Conservation (phyloP, 2,113 vertebrate species). For the Aplodontia rufa region DNA sequence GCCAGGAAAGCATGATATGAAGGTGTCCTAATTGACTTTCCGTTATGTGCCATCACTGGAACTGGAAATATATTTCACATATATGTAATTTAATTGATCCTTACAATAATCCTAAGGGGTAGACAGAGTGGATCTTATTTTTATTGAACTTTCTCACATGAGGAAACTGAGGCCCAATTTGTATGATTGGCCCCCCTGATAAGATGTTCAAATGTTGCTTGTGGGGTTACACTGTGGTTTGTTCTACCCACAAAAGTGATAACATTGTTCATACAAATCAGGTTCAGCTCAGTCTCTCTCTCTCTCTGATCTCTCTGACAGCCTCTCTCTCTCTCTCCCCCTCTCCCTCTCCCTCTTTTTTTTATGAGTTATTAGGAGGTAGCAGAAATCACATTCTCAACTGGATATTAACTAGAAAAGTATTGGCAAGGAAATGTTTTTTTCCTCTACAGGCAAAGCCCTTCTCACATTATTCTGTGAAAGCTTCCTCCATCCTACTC, state of each 20-base stretch:
- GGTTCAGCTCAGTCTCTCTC: not conserved
- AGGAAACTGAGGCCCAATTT: not conserved
- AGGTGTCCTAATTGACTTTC: no score
- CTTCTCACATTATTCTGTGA: not conserved
- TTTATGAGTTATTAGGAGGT: not conserved
- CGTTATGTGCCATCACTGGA: not conserved
- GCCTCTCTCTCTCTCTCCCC: fast-evolving
- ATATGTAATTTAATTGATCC: not conserved
- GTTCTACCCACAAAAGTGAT: not conserved
- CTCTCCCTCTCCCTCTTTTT: no score
- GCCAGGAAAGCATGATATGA: not conserved
- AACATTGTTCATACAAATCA: not conserved
- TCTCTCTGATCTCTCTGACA: no score
- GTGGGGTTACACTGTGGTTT: not conserved
- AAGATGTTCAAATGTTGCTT: not conserved
- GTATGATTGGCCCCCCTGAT: not conserved
- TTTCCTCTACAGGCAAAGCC: not conserved
- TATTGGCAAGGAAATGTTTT: not conserved
- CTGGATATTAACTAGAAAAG: not conserved
- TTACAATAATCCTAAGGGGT: not conserved
- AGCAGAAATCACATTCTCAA: not conserved
- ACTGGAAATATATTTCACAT: not conserved
- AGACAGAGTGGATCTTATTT: not conserved
- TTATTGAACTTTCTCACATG: not conserved
- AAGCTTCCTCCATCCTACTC: not conserved